Conservation (phyloP, 2,888 invertebrate species). For the Drosophila cracens region DNA sequence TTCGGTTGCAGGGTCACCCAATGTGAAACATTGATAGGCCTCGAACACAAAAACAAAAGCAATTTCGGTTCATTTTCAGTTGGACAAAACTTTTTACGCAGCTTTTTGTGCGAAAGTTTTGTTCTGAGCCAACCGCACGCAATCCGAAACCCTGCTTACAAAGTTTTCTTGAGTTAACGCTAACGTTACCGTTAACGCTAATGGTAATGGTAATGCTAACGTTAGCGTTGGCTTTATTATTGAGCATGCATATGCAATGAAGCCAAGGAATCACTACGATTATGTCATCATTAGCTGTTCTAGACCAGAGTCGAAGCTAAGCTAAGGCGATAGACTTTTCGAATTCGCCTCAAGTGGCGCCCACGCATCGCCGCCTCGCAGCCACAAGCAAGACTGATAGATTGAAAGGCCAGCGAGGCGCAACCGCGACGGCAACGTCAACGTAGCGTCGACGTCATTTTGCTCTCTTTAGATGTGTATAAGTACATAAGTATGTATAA, state of each 20-base stretch:
- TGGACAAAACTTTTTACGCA: conserved; percentile 17
- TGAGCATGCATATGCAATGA: conserved; percentile 49
- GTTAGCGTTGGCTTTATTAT: background rate
- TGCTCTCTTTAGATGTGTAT: conserved; percentile 9
- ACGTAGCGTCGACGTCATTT: conserved; percentile 50
- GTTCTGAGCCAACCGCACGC: conserved; percentile 1
- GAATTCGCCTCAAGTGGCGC: conserved; percentile 56
- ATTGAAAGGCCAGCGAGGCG: conserved; percentile 64
- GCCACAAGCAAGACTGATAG: conserved; percentile 15
- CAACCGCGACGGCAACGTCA: conserved; percentile 57
- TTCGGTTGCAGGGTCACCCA: conserved; percentile 24
- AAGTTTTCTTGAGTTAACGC: conserved; percentile 30
- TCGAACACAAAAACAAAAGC: conserved; percentile 5
- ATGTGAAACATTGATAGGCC: background rate
- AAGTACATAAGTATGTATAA: conserved; percentile 14
- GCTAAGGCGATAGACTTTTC: conserved; percentile 35
- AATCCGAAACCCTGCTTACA: conserved; percentile 28
- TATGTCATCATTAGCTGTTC: conserved; percentile 58
- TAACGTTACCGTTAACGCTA: background rate
- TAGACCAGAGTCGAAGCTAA: conserved; percentile 38
- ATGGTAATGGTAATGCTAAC: conserved; percentile 2
- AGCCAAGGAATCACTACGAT: conserved; percentile 49
- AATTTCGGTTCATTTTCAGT: conserved; percentile 12
- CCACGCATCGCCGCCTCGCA: conserved; percentile 58
- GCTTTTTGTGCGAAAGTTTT: conserved; percentile 37